Percentiles rank a stretch among this genome's conserved stretches.
phyloP scores from a whole-genome alignment of 2,888 invertebrate genomes.

The Hirtodrosophila confusa region DNA sequence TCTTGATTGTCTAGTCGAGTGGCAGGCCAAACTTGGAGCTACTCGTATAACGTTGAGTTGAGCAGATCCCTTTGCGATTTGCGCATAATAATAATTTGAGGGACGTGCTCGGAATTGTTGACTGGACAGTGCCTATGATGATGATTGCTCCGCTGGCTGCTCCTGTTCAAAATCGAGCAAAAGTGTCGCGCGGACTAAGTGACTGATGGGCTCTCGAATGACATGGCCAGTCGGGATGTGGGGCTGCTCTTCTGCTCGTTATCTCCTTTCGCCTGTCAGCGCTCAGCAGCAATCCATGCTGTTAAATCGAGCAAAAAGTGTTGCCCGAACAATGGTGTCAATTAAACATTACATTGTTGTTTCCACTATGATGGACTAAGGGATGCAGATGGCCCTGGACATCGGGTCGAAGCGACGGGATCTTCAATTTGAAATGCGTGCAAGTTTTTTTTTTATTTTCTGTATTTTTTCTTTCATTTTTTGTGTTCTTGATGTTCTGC shows the following conservation, averaged over 20 bases:
- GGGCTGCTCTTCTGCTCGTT: conserved; percentile 43
- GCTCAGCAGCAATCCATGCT: conserved; percentile 66
- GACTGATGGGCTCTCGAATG: conserved; percentile 71
- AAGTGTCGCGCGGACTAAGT: conserved; percentile 68
- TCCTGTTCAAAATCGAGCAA: conserved; percentile 51
- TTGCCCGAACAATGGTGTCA: conserved; percentile 78
- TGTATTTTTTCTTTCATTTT: conserved; percentile 9
- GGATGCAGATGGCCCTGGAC: conserved; percentile 52
- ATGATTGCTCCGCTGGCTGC: conserved; percentile 16
- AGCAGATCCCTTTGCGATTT: conserved; percentile 79
- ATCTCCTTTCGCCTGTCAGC: conserved; percentile 66
- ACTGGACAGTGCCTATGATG: conserved; percentile 53
- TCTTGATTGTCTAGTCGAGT: conserved; percentile 78
- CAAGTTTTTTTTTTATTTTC: conserved; percentile 18
- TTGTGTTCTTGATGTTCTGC: conserved; percentile 18
- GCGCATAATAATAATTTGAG: conserved; percentile 83
- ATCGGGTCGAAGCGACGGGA: conserved; percentile 38
- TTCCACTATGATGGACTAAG: conserved; percentile 54
- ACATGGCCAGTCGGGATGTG: conserved; percentile 31
- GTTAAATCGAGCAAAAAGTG: conserved; percentile 80
- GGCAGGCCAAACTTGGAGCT: conserved; percentile 65
- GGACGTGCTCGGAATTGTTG: conserved; percentile 81
- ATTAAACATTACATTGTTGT: conserved; percentile 80
- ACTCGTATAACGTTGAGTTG: conserved; percentile 41
- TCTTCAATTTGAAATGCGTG: conserved; percentile 65